A percentile compares a stretch with the other conserved stretches of the same genome.
These are phyloP conservation scores for Oreocharis arfaki DNA, from an alignment of 2,113 vertebrate species.

Conservation along the genomic window DNA sequence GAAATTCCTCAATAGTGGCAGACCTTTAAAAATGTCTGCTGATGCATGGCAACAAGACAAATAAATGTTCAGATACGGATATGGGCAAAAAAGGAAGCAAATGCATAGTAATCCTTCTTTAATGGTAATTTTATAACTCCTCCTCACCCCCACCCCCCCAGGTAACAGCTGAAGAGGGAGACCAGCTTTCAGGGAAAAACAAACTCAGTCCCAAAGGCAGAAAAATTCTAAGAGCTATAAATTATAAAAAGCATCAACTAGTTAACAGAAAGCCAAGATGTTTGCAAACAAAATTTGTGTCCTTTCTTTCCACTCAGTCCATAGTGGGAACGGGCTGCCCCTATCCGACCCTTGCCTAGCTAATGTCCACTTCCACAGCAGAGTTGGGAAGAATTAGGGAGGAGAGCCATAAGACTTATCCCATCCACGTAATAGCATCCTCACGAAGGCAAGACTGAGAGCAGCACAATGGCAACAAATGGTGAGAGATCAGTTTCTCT, in stretches of 20 bases:
- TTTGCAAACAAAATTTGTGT: not conserved
- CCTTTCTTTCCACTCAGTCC: not conserved
- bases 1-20: not conserved
- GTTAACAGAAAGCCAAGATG: not conserved
- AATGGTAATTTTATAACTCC: not conserved
- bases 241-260: not conserved
- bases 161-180: not conserved
- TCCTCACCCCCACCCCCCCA: accelerated
- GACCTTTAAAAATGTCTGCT: not conserved
- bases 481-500: not conserved
- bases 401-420: not conserved
- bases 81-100: not conserved
- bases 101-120: not conserved
- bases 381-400: not conserved
- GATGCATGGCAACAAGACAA: not conserved
- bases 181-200: not conserved
- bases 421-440: not conserved
- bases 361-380: not conserved
- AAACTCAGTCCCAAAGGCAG: not conserved
- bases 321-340: accelerated
- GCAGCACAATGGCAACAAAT: not conserved
- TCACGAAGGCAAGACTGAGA: not conserved
- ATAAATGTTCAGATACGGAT: not conserved
- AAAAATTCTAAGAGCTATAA: not conserved
- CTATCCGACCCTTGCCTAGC: not conserved